phyloP scores from a whole-genome alignment of 1,140 invertebrate species.

The Aphidius ervi region DNA sequence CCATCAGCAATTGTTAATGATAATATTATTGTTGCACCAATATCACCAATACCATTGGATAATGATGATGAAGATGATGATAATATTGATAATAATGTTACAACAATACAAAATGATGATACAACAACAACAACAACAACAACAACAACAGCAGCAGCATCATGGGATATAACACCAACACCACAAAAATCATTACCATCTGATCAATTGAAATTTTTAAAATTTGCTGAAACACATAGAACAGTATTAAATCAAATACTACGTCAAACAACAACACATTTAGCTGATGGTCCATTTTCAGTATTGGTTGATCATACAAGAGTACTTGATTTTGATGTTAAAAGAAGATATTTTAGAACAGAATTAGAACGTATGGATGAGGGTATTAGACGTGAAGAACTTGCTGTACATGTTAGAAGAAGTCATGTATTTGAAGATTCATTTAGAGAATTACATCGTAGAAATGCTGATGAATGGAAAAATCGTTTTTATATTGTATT shows the following conservation, averaged over 20 bases:
- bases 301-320: conserved; percentile 87
- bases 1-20: too few species aligned
- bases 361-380: conserved; percentile 79
- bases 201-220: conserved; percentile 73
- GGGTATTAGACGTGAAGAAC: conserved; percentile 79
- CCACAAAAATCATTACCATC: conserved; percentile 48
- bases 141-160: conserved; percentile 42
- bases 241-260: conserved; percentile 91
- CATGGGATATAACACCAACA: conserved; percentile 34
- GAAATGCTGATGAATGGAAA: conserved; percentile 85
- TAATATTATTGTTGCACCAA: conserved; percentile 34
- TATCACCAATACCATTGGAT: conserved; percentile 46
- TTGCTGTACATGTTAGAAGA: conserved; percentile 83
- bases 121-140: conserved; percentile 25
- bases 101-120: too few species aligned
- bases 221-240: conserved; percentile 83
- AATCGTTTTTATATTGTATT: conserved; percentile 94
- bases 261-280: conserved; percentile 77
- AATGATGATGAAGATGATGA: conserved; percentile 24
- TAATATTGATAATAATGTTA: too few species aligned
- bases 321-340: conserved; percentile 90
- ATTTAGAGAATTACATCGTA: conserved; percentile 68
- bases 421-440: conserved; percentile 90
- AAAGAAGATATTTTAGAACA: conserved; percentile 84
- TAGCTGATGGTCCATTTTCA: conserved; percentile 85